Percentiles rank a stretch among this genome's conserved stretches.
Evolutionary conservation across 1,140 invertebrate species (phyloP).

Genomic region (Medauroidea extradentata): DNA sequence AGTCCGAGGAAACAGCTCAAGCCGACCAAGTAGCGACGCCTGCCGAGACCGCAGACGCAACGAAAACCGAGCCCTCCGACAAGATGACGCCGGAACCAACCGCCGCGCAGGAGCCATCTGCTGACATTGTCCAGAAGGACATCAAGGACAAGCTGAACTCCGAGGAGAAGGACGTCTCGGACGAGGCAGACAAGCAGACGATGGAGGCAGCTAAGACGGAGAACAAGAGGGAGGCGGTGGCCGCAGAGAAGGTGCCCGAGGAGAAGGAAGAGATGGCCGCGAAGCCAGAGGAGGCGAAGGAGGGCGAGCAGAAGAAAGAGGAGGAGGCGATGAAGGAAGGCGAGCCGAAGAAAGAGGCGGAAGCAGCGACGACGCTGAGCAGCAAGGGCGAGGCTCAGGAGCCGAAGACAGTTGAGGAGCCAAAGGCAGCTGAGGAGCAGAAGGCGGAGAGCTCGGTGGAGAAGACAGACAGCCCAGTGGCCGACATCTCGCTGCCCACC

Average conservation of each 20-base stretch:
- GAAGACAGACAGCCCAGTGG: too few species aligned
- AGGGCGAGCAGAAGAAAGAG: too few species aligned
- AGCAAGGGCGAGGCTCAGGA: too few species aligned
- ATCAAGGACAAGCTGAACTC: neutral
- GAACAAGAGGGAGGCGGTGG: conserved; percentile 9
- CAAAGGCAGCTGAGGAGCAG: too few species aligned
- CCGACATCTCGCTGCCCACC: too few species aligned
- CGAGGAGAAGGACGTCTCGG: conserved; percentile 10
- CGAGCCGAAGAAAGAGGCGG: too few species aligned
- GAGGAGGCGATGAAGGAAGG: too few species aligned
- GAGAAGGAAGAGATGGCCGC: conserved; percentile 4
- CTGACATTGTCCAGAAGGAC: neutral
- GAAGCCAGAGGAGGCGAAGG: neutral
- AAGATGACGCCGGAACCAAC: neutral
- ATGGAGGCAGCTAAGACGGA: conserved; percentile 10
- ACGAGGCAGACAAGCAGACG: conserved; percentile 12
- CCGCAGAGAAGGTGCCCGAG: neutral
- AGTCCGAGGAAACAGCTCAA: neutral
- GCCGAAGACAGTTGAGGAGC: too few species aligned
- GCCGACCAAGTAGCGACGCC: neutral
- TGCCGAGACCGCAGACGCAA: conserved; percentile 16
- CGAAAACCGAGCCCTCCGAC: neutral
- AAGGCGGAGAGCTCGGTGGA: too few species aligned
- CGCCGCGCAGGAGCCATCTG: neutral
- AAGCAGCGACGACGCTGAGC: too few species aligned